Percentiles rank a stretch among this genome's conserved stretches.
Conservation (phyloP, 2,797 vertebrate species). For the Zalophus californianus region DNA sequence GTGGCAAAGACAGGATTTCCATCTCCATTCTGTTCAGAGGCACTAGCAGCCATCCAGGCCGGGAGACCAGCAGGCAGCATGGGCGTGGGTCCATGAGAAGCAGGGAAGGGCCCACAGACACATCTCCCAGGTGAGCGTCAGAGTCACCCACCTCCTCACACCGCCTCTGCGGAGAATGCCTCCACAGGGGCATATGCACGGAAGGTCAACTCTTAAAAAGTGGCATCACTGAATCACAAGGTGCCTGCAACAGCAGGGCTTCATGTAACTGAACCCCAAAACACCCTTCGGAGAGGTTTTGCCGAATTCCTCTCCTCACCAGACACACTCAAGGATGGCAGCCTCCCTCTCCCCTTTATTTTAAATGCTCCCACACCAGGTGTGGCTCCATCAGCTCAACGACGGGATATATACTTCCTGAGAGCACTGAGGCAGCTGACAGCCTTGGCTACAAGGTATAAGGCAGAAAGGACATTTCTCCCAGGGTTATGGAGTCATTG, state of each 20-base stretch:
- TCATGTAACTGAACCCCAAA: neutral
- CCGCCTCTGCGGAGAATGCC: neutral
- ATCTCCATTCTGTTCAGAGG: neutral
- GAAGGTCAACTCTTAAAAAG: neutral
- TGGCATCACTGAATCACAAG: neutral
- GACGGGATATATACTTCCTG: neutral
- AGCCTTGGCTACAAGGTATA: neutral
- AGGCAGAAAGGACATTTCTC: neutral
- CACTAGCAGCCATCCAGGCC: neutral
- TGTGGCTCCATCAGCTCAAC: neutral
- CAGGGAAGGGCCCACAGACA: neutral
- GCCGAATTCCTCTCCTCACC: neutral
- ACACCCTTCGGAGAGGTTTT: neutral
- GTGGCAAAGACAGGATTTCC: fast-evolving
- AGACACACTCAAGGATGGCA: neutral
- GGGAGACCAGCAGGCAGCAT: neutral
- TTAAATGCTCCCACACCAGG: neutral
- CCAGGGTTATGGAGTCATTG: neutral
- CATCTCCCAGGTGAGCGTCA: neutral
- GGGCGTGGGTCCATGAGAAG: neutral
- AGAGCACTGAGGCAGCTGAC: neutral
- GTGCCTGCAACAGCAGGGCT: neutral
- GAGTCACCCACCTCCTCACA: neutral
- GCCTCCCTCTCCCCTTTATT: neutral
- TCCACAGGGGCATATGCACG: fast-evolving